Evolutionary conservation across 2,888 invertebrate species (phyloP).

Genomic region (Apotomis turbidana): DNA sequence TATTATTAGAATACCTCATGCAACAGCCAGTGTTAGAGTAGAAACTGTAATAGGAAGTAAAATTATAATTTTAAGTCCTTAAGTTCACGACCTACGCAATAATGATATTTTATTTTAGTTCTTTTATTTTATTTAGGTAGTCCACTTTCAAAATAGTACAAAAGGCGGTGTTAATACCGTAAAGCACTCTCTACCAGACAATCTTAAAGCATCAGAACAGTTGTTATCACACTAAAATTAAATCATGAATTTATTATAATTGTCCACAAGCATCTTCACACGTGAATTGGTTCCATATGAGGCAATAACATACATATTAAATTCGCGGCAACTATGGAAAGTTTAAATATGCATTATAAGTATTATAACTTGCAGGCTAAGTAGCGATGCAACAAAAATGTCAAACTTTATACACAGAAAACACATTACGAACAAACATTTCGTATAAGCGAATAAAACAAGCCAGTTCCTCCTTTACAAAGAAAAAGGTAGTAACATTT

Average conservation of each 20-base stretch:
- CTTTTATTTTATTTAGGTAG: too few relatives aligned
- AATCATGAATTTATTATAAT: conserved; percentile 1
- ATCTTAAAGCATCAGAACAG: background rate
- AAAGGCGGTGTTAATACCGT: too few relatives aligned
- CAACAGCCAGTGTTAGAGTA: too few relatives aligned
- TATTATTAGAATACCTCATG: too few relatives aligned
- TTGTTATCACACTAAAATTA: background rate
- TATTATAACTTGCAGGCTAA: conserved; percentile 9
- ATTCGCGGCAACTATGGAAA: conserved; percentile 13
- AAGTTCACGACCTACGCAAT: too few relatives aligned
- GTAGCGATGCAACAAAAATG: conserved; percentile 34
- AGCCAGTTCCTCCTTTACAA: conserved; percentile 15
- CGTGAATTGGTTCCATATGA: conserved; percentile 1
- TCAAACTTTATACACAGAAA: conserved; percentile 39
- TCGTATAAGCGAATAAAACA: conserved; percentile 41
- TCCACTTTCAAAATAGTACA: too few relatives aligned
- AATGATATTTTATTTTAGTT: too few relatives aligned
- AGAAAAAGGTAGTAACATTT: background rate
- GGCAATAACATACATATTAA: conserved; percentile 6
- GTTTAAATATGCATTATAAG: conserved; percentile 4
- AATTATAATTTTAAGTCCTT: too few relatives aligned
- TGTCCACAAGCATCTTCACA: background rate
- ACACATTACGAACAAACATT: conserved; percentile 40
- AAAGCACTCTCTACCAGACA: too few relatives aligned
- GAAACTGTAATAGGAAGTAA: too few relatives aligned